These are phyloP conservation scores for Melopsittacus undulatus DNA, from an alignment of 2,797 vertebrate genomes.

Conservation along the genomic window DNA sequence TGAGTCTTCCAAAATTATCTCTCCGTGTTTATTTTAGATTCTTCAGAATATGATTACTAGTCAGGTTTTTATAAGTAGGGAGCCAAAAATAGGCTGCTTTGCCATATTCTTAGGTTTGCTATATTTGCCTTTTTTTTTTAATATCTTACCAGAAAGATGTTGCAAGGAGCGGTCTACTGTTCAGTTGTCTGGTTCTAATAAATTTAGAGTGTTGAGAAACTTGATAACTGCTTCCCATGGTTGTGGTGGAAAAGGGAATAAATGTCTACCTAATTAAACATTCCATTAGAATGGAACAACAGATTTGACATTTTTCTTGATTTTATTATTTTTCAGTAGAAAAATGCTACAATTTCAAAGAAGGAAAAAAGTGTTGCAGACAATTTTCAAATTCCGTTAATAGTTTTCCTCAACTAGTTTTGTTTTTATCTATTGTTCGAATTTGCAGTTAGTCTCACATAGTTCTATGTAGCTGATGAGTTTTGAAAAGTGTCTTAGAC, in stretches of 20 bases:
- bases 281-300: neutral
- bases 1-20: conserved; percentile 37
- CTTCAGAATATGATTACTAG: conserved; percentile 9
- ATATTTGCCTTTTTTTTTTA: neutral
- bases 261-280: neutral
- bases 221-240: neutral
- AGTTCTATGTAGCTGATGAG: neutral
- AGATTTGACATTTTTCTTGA: neutral
- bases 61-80: neutral
- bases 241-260: neutral
- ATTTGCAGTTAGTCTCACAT: neutral
- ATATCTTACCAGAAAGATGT: neutral
- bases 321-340: neutral
- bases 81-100: conserved; percentile 18
- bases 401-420: neutral
- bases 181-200: neutral
- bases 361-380: neutral
- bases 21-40: conserved; percentile 38
- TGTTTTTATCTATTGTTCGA: neutral
- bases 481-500: neutral
- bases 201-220: neutral
- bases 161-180: neutral
- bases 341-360: neutral
- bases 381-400: neutral
- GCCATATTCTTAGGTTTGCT: neutral